These are phyloP conservation scores for Limnephilus auricula DNA, from an alignment of 2,888 invertebrate genomes.

Conservation along the genomic window DNA sequence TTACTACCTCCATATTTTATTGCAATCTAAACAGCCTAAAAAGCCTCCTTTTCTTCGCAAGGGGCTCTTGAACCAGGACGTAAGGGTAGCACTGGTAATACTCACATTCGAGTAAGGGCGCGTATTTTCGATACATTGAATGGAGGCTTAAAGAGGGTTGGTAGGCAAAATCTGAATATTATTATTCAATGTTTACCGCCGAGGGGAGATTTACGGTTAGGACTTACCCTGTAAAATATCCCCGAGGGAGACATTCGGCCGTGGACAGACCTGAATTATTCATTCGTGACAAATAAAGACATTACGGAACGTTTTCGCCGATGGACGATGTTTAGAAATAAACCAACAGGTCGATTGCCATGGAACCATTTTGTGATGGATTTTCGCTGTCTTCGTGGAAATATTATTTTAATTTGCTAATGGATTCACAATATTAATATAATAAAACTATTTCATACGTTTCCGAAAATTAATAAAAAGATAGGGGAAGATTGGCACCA, in stretches of 20 bases:
- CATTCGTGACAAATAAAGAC: slow-evolving; percentile 45
- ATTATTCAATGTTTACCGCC: slow-evolving; percentile 44
- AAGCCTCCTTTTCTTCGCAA: background rate
- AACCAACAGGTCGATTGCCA: background rate
- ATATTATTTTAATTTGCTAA: background rate
- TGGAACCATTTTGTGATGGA: background rate
- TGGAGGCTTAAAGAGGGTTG: slow-evolving; percentile 35
- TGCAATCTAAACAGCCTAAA: background rate
- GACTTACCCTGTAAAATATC: slow-evolving; percentile 42
- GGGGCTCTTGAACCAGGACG: background rate
- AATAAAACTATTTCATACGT: too few relatives aligned
- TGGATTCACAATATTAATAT: background rate
- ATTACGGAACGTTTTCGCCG: slow-evolving; percentile 34
- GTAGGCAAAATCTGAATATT: slow-evolving; percentile 43
- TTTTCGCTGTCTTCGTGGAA: background rate
- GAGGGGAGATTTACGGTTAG: slow-evolving; percentile 37
- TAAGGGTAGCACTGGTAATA: background rate
- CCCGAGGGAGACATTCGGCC: slow-evolving; percentile 28
- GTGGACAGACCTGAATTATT: slow-evolving; percentile 38
- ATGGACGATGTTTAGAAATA: slow-evolving; percentile 14
- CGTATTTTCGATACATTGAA: slow-evolving; percentile 33
- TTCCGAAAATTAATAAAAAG: too few relatives aligned
- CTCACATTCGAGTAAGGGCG: slow-evolving; percentile 12
- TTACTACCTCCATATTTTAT: background rate
- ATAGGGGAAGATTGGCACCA: too few relatives aligned